Base-by-base conservation (phyloP, 2,888 invertebrate species). In the Uropetala carovei region DNA sequence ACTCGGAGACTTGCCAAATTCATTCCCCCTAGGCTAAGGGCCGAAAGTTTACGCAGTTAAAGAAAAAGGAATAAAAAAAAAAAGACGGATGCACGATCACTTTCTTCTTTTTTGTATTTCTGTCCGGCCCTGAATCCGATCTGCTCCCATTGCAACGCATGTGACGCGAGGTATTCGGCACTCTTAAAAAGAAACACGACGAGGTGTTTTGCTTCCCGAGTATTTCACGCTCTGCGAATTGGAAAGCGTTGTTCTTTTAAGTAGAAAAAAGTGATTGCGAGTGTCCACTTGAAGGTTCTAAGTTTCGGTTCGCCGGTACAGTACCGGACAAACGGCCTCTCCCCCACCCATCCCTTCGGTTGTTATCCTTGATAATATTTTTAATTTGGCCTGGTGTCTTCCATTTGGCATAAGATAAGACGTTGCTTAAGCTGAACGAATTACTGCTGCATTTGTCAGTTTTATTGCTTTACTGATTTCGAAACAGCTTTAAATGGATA, bases 41-140 rank as follows among this genome's bases (percentile, higher is more conserved):
- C 10, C 22, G 75, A 75, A 75, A 75, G 22, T 75, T 75, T 75
- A 75, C 75, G 75, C 75, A 75, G 75, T 75, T 43, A 75, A 75
- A 75, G 22, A 75, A 75, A 27, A 22, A 75, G 22, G 22, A 75
- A 75, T 22, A 22, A 22, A 75, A 75, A 18, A 68, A 68, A 64
- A 64, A n/a, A 43, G 22, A 22, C 68, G 68, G 68, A 68, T 13
- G 75, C 75, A 27, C 0, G 18, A 27, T 75, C 75, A 75, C 75
- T 75, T 75, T 75, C 27, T 75, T 27, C 43, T 75, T 68, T 68
- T 68, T n/a, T 0, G 64, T 14, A 18, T 64, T 22, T 4, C 43
- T 43, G 43, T 5, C 43, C 43, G 43, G 43, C 5, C 5, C n/a
- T 68, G 68, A 68, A 68, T 27, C 11, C 8, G 5, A 1, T 43